Conservation (phyloP, 2,797 vertebrate species). For the Poecilia picta region DNA sequence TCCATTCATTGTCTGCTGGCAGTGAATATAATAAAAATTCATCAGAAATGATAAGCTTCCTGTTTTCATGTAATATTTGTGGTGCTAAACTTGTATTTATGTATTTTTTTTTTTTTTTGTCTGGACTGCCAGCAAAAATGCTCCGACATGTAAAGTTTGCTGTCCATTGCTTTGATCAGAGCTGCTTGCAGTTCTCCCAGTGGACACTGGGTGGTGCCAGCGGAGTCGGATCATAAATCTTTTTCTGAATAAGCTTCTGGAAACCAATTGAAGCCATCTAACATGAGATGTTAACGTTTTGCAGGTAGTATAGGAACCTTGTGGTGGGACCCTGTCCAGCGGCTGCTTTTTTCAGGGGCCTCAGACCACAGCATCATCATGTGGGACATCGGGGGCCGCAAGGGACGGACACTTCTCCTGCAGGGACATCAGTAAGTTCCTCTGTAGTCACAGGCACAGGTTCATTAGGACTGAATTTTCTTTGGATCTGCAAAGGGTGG, state of each 20-base stretch:
- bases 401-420: constrained; percentile 90
- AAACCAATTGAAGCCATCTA: neutral
- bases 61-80: neutral
- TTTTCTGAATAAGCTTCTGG: neutral
- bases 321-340: constrained; percentile 95
- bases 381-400: constrained; percentile 99
- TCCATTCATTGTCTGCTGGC: no score
- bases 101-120: neutral
- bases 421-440: constrained; percentile 94
- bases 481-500: neutral
- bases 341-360: constrained; percentile 94
- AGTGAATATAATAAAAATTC: no score
- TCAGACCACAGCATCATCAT: constrained; percentile 97
- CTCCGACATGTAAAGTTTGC: neutral
- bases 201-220: constrained; percentile 52
- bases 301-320: constrained; percentile 90
- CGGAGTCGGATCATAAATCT: neutral
- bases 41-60: neutral
- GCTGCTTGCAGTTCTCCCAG: constrained; percentile 30
- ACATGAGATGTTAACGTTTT: neutral
- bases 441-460: neutral
- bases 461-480: neutral
- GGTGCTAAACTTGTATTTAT: no score
- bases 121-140: neutral
- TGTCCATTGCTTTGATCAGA: neutral